A percentile compares a stretch with the other conserved stretches of the same genome.
Evolutionary conservation across 2,888 invertebrate genomes (phyloP).

Genomic region (Meta bourneti): DNA sequence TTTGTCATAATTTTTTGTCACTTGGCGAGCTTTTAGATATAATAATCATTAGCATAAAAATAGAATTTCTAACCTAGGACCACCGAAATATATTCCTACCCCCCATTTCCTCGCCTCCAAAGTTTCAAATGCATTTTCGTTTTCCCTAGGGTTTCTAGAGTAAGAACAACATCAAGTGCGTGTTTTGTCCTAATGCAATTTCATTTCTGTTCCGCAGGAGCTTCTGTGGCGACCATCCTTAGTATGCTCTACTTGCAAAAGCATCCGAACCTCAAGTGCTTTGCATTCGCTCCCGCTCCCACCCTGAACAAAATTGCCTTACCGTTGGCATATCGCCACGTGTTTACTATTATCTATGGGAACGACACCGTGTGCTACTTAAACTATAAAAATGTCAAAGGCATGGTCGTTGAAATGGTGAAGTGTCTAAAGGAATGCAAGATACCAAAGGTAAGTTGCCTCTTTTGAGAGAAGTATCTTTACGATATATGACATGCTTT

Average conservation of each 20-base stretch:
- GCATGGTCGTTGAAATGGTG: constrained; percentile 43
- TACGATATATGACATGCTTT: no score
- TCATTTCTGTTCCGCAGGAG: constrained; percentile 35
- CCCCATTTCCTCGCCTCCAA: no score
- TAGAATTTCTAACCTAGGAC: no score
- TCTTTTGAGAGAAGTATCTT: no score
- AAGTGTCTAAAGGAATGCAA: constrained; percentile 57
- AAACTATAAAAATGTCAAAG: constrained; percentile 60
- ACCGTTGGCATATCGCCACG: neutral
- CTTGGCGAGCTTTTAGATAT: no score
- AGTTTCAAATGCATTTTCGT: no score
- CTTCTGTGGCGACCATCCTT: constrained; percentile 58
- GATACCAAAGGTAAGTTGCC: constrained; percentile 59
- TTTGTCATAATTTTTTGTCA: no score
- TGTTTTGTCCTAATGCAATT: no score
- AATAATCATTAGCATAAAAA: no score
- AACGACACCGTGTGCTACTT: constrained; percentile 62
- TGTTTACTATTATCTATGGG: constrained; percentile 57
- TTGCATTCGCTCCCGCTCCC: constrained; percentile 64
- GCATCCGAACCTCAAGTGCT: constrained; percentile 55
- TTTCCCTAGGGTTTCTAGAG: no score
- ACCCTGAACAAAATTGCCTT: constrained; percentile 34
- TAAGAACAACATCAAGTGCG: no score
- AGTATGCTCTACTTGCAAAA: constrained; percentile 19
- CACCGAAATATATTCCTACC: no score